phyloP scores from a whole-genome alignment of 2,888 invertebrate genomes.

The Xanthia icteritia region DNA sequence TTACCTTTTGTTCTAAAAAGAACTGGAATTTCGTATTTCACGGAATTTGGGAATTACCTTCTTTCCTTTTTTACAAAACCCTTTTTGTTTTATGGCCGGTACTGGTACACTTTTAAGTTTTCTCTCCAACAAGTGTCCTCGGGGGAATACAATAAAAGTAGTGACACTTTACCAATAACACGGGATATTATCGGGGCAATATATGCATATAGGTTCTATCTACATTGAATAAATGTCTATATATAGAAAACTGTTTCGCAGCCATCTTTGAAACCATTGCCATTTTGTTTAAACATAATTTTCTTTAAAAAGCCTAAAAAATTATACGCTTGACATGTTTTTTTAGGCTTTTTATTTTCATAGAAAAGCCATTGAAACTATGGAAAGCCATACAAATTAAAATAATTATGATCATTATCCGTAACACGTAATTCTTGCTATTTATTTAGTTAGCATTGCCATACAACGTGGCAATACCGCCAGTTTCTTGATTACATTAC shows the following conservation, averaged over 20 bases:
- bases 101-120: slow-evolving; percentile 13
- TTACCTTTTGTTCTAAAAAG: slow-evolving; percentile 18
- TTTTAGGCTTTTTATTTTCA: no score
- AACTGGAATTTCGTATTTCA: neutral
- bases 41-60: slow-evolving; percentile 6
- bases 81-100: slow-evolving; percentile 24
- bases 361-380: neutral
- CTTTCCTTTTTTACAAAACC: neutral
- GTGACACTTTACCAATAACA: slow-evolving; percentile 43
- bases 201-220: neutral
- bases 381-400: neutral
- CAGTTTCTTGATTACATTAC: no score
- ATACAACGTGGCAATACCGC: no score
- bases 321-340: no score
- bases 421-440: neutral
- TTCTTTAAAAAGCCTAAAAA: neutral
- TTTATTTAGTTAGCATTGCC: no score
- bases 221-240: neutral
- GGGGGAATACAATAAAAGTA: neutral
- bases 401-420: neutral
- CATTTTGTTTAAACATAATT: neutral
- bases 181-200: slow-evolving; percentile 8
- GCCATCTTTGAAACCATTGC: neutral
- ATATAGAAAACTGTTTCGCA: neutral
- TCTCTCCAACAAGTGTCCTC: slow-evolving; percentile 9